phyloP scores from a whole-genome alignment of 2,797 vertebrate genomes.

The Antennarius maculatus region DNA sequence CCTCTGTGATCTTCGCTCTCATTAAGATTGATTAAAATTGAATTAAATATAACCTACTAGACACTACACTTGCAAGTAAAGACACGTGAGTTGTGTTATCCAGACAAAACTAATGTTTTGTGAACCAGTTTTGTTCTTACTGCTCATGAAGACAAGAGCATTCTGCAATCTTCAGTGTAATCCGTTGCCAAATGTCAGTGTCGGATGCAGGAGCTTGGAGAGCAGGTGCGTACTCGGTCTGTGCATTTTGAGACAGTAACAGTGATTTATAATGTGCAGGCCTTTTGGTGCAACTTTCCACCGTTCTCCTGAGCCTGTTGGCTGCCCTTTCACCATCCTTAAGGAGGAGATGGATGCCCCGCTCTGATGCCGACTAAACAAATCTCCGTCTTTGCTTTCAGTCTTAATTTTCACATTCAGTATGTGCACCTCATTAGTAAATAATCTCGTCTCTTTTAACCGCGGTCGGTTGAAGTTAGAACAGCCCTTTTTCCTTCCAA shows the following conservation, averaged over 20 bases:
- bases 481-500: conserved; percentile 31
- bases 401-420: conserved; percentile 54
- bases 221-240: conserved; percentile 56
- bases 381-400: conserved; percentile 56
- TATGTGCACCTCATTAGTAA: conserved; percentile 53
- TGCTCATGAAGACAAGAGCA: conserved; percentile 14
- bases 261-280: conserved; percentile 71
- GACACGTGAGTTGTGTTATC: conserved; percentile 7
- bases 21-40: conserved; percentile 71
- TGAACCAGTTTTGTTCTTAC: not conserved
- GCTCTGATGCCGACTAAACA: conserved; percentile 60
- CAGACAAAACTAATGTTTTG: conserved; percentile 7
- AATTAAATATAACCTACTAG: conserved; percentile 46
- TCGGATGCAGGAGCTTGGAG: conserved; percentile 41
- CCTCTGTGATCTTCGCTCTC: conserved; percentile 61
- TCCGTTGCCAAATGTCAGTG: conserved; percentile 28
- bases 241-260: conserved; percentile 46
- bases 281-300: conserved; percentile 55
- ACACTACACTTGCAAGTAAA: conserved; percentile 10
- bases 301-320: conserved; percentile 65
- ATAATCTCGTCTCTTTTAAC: conserved; percentile 34
- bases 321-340: conserved; percentile 69
- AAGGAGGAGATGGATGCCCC: conserved; percentile 66
- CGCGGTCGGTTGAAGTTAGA: conserved; percentile 37
- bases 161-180: conserved; percentile 13